Evolutionary conservation across 1,140 invertebrate species (phyloP), one percentile per base, ranked within the genome.

Genomic region (Eueides isabella): DNA sequence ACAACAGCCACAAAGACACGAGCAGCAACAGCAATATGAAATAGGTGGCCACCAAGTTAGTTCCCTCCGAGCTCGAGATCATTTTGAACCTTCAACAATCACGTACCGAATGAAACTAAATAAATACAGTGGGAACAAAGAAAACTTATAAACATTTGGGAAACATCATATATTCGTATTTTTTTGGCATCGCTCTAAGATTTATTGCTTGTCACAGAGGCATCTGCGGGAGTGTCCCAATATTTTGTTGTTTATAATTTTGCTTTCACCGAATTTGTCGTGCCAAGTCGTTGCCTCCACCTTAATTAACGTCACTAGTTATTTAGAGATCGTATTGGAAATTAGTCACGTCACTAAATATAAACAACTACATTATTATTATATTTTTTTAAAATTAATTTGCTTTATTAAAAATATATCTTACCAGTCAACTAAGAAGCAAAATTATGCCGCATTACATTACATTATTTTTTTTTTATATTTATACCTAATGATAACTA

Each of bases 31-130:
- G 77, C 14, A 92, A 80, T 55, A 92, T 92, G 77, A 77, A 83
- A 76, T 92, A 92, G 7, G 90, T 91, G 1, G 85, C 83, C 16
- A 89, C 84, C 16, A 92, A 75, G 76, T 88, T 92, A 29, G 83
- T 82, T 30, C 89, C 87, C 77, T 92, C 91, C 7, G 85, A 81
- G 30, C 84, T 79, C 23, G 74, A 79, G 76, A 89, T 81, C 82
- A 88, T 91, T 44, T 79, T 85, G 82, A 73, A 80, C 76, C 66
- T 75, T 41, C 71, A 77, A 68, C 80, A 70, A 44, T 72, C 81
- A 71, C 83, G 79, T 44, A 69, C 71, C 29, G 66, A 68, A 38
- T 23, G 67, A 69, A 14, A 76, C 74, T 68, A 72, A 75, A 76
- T 44, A 66, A 72, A 64, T 64, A 11, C 9, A 64, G 26, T 48